These are phyloP conservation scores for Meganola albula DNA, from an alignment of 2,888 invertebrate genomes.

Conservation along the genomic window DNA sequence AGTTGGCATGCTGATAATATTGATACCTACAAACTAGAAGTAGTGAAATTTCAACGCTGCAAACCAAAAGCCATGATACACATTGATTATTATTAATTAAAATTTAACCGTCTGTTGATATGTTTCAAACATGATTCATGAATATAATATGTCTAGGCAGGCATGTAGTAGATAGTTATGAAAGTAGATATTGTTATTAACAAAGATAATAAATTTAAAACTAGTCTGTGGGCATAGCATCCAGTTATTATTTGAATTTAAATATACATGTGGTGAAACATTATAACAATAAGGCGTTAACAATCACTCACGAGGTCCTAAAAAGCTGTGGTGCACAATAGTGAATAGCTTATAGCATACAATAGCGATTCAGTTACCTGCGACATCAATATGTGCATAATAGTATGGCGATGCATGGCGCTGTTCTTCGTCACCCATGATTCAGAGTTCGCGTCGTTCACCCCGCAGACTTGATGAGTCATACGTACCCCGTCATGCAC, in stretches of 20 bases:
- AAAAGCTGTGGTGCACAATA: constrained; percentile 70
- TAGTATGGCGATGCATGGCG: constrained; percentile 42
- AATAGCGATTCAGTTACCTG: constrained; percentile 72
- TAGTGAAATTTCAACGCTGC: too few relatives aligned
- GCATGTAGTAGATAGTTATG: neutral
- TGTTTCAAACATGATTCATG: too few relatives aligned
- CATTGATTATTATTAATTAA: too few relatives aligned
- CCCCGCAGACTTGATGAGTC: constrained; percentile 51
- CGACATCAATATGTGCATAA: constrained; percentile 71
- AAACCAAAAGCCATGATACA: too few relatives aligned
- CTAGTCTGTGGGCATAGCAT: constrained; percentile 37
- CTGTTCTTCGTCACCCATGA: constrained; percentile 49
- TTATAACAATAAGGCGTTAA: constrained; percentile 64
- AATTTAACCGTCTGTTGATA: too few relatives aligned
- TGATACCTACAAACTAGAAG: too few relatives aligned
- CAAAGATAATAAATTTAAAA: constrained; percentile 23
- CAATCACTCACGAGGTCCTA: constrained; percentile 62
- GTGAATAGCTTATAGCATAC: constrained; percentile 70
- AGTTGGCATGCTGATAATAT: too few relatives aligned
- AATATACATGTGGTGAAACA: constrained; percentile 48
- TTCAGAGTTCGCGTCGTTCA: constrained; percentile 36
- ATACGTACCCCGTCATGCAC: too few relatives aligned
- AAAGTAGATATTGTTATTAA: constrained; percentile 5
- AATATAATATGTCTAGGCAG: neutral
- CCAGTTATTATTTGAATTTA: constrained; percentile 56